A percentile compares a stretch with the other conserved stretches of the same genome.
Conservation (phyloP, 2,888 invertebrate species). For the Folsomia candida region DNA sequence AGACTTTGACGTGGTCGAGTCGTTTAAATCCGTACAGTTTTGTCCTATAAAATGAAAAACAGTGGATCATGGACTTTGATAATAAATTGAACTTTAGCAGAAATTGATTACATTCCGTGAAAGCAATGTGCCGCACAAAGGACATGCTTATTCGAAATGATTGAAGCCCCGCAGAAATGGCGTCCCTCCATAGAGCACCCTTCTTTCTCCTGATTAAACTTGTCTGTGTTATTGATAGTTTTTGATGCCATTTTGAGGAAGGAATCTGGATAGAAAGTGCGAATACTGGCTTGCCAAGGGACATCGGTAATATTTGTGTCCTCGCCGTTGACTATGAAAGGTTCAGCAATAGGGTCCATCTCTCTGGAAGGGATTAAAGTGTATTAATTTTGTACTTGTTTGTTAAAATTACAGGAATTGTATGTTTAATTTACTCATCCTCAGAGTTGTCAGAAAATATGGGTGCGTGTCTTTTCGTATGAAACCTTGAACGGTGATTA, state of each 20-base stretch:
- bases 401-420: background rate
- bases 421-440: background rate
- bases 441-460: too few species aligned
- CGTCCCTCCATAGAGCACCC: background rate
- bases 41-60: constrained; percentile 1
- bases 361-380: background rate
- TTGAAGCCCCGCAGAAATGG: constrained; percentile 37
- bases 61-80: background rate
- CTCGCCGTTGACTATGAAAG: constrained; percentile 29
- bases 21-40: constrained; percentile 17
- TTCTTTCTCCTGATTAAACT: background rate
- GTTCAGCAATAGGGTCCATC: constrained; percentile 15
- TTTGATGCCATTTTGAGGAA: background rate
- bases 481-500: too few species aligned
- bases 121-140: constrained; percentile 36
- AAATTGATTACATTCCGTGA: background rate
- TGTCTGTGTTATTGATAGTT: background rate
- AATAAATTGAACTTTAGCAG: too few species aligned
- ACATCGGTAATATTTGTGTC: constrained; percentile 25
- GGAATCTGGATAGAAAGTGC: background rate
- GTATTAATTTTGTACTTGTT: background rate
- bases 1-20: constrained; percentile 12
- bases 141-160: constrained; percentile 26
- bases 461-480: too few species aligned
- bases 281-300: constrained; percentile 38